Evolutionary conservation across 2,888 invertebrate species (phyloP).

Genomic region (Diloba caeruleocephala): DNA sequence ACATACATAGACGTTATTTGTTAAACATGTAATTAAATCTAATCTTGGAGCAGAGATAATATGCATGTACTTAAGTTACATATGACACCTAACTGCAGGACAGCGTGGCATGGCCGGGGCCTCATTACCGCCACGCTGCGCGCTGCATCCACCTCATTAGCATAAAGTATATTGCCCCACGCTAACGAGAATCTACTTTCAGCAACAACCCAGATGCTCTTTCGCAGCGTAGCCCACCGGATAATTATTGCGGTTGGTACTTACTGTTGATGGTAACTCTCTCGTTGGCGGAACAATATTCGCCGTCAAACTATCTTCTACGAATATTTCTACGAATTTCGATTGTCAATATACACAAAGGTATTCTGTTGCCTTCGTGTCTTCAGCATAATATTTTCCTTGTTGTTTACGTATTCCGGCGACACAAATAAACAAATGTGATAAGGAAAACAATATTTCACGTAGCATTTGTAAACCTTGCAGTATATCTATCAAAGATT

Average conservation of each 20-base stretch:
- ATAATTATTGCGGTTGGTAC: slow-evolving; percentile 62
- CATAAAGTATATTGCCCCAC: slow-evolving; percentile 46
- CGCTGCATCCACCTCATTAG: slow-evolving; percentile 62
- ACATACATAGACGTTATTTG: slow-evolving; percentile 6
- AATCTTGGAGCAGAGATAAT: slow-evolving; percentile 14
- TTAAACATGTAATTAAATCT: slow-evolving; percentile 1
- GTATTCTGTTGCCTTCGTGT: slow-evolving; percentile 7
- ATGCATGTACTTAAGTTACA: slow-evolving; percentile 16
- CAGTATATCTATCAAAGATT: too few species aligned
- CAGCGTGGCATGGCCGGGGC: slow-evolving; percentile 28
- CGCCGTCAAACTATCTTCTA: slow-evolving; percentile 4
- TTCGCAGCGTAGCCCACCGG: slow-evolving; percentile 58
- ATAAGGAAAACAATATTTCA: slow-evolving; percentile 11
- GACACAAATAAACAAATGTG: slow-evolving; percentile 26
- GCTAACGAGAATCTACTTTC: slow-evolving; percentile 51
- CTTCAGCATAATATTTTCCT: slow-evolving; percentile 10
- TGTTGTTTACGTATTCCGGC: slow-evolving; percentile 30
- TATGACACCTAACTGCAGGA: slow-evolving; percentile 8
- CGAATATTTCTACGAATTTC: slow-evolving; percentile 8
- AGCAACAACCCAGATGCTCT: slow-evolving; percentile 48
- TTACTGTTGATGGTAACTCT: slow-evolving; percentile 44
- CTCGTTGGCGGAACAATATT: slow-evolving; percentile 25
- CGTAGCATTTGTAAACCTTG: slow-evolving; percentile 27
- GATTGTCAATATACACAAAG: slow-evolving; percentile 23
- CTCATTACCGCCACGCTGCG: slow-evolving; percentile 62